A percentile compares a stretch with the other conserved stretches of the same genome.
Conservation (phyloP, 2,888 invertebrate genomes). For the Emmelina monodactyla region DNA sequence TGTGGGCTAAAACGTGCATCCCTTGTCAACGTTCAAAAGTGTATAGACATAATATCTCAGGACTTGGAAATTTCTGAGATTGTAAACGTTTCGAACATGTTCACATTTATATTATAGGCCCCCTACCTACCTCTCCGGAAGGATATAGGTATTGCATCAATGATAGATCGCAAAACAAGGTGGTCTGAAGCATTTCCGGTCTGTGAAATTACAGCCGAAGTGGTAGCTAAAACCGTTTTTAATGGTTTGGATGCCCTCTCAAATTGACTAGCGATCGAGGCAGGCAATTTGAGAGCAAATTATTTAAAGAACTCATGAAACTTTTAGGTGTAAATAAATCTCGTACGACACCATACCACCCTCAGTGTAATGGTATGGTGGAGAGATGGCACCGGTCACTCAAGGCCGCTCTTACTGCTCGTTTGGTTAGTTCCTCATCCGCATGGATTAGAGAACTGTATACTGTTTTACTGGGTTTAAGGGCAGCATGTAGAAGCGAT, state of each 20-base stretch:
- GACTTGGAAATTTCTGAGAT: neutral
- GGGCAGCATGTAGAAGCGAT: conserved; percentile 18
- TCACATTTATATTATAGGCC: conserved; percentile 12
- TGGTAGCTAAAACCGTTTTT: conserved; percentile 14
- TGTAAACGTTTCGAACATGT: conserved; percentile 9
- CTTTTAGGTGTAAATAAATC: conserved; percentile 11
- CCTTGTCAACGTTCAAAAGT: conserved; percentile 12
- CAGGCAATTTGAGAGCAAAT: conserved; percentile 21
- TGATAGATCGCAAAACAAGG: conserved; percentile 9
- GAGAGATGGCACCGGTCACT: conserved; percentile 19
- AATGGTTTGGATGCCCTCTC: conserved; percentile 14
- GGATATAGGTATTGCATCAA: conserved; percentile 16
- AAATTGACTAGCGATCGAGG: conserved; percentile 26
- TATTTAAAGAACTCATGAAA: conserved; percentile 18
- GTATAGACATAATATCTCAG: conserved; percentile 6
- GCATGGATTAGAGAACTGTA: conserved; percentile 20
- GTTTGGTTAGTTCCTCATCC: conserved; percentile 3
- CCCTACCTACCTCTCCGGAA: conserved; percentile 11
- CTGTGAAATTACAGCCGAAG: conserved; percentile 16
- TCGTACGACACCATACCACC: conserved; percentile 14
- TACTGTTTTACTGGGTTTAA: conserved; percentile 21
- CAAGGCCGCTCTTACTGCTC: conserved; percentile 18
- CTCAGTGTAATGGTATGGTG: conserved; percentile 17
- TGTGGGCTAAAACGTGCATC: conserved; percentile 9
- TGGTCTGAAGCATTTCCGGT: conserved; percentile 17